Base-by-base conservation (phyloP, 2,888 invertebrate genomes). In the Venustoraphidia nigricollis region DNA sequence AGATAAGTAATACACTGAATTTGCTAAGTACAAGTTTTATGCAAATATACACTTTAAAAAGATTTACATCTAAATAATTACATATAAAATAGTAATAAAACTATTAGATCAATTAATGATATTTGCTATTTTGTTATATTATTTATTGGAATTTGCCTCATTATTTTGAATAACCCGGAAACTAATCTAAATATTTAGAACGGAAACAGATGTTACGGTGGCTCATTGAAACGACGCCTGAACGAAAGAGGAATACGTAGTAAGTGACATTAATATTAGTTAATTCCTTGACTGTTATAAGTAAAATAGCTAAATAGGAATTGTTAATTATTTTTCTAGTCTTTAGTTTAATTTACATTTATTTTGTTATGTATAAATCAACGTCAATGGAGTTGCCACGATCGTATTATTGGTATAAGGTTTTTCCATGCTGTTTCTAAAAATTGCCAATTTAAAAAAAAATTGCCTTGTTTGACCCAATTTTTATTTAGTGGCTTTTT, bases 141-240 rank as follows among this genome's bases (percentile, higher is more conserved):
- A n/a, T 27, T 27, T 27, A 27, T 27, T 27, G 27, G 1, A 27
- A 27, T 3, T 27, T 27, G 27, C 27, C 27, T 27, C 27, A 27
- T 6, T 27, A 27, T 27, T 27, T 27, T 27, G 27, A 27, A 27
- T 27, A 27, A 27, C 27, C 27, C 27, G 27, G 27, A 27, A 27
- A 27, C 27, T 27, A 6, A 6, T 27, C 27, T 6, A 27, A 27
- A 27, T 27, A 27, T 27, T 27, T 27, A 11, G 35, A 45, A 36
- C 45, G 45, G 45, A 45, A 45, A 37, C 34, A 37, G 36, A 36
- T 45, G 36, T 34, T 36, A 37, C 34, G 37, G 14, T 36, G 17
- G 45, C 45, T 37, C 50, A 48, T 44, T 48, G 50, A 49, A 51
- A 51, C 50, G 52, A 52, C 52, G 52, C 52, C 52, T 52, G 49